These are phyloP conservation scores for Alcis repandata DNA, from an alignment of 2,888 invertebrate species.

Conservation along the genomic window DNA sequence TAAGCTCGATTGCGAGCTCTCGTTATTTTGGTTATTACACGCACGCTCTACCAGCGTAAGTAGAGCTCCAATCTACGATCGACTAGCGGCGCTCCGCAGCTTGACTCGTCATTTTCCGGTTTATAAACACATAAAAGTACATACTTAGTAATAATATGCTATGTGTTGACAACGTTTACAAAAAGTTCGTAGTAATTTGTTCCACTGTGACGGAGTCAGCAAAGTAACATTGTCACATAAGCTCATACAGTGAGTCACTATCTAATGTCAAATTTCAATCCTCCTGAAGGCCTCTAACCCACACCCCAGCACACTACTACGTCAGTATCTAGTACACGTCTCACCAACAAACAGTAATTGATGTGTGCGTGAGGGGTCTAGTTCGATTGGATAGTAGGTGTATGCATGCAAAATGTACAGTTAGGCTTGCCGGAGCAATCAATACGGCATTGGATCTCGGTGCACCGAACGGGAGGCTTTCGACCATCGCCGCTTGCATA, in stretches of 20 bases:
- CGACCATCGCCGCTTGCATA: constrained; percentile 27
- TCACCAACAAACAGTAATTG: neutral
- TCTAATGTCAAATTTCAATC: too few species aligned
- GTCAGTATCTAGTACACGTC: neutral
- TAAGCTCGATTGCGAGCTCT: neutral
- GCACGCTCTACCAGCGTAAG: constrained; percentile 14
- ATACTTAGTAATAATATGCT: neutral
- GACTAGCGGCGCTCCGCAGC: neutral
- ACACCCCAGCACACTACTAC: too few species aligned
- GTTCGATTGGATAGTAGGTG: constrained; percentile 69
- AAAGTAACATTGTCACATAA: too few species aligned
- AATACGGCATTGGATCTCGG: constrained; percentile 51
- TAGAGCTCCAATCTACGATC: constrained; percentile 8
- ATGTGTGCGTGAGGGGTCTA: constrained; percentile 51
- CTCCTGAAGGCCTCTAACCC: too few species aligned
- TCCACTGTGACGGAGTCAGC: too few species aligned
- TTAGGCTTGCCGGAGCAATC: constrained; percentile 57
- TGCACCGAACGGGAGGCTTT: constrained; percentile 51
- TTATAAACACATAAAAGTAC: neutral
- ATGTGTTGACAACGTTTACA: neutral
- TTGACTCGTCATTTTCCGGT: constrained; percentile 1
- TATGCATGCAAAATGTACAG: constrained; percentile 86
- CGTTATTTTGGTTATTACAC: constrained; percentile 2
- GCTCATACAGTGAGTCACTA: too few species aligned
- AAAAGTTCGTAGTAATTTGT: too few species aligned